Conservation (phyloP, 2,113 vertebrate genomes). For the Genyomyrus donnyi region DNA sequence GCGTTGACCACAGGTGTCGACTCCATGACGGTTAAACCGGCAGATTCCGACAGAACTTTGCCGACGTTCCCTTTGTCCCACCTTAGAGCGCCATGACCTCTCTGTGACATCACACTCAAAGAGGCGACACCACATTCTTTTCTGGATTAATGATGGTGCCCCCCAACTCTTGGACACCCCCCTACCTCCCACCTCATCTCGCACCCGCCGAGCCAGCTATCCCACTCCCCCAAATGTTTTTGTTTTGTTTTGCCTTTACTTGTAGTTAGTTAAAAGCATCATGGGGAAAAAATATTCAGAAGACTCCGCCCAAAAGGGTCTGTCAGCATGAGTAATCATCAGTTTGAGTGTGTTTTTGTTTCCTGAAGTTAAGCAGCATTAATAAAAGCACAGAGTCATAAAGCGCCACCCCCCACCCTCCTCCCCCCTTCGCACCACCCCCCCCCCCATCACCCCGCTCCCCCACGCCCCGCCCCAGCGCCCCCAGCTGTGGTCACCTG, state of each 20-base stretch:
- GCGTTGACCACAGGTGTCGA: not conserved
- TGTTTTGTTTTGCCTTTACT: not conserved
- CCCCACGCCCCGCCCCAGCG: too few relatives aligned
- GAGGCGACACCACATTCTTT: not conserved
- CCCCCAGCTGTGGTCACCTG: too few relatives aligned
- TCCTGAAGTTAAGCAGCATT: slow-evolving; percentile 36
- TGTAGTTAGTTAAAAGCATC: slow-evolving; percentile 5
- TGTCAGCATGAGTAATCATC: slow-evolving; percentile 35
- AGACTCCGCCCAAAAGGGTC: slow-evolving; percentile 24
- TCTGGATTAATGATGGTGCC: slow-evolving; percentile 13
- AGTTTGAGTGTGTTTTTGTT: slow-evolving; percentile 30
- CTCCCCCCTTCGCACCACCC: too few relatives aligned
- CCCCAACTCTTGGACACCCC: slow-evolving; percentile 25
- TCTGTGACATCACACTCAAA: not conserved
- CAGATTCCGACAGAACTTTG: not conserved
- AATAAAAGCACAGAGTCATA: slow-evolving; percentile 30
- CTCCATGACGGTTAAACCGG: not conserved
- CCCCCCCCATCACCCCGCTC: too few relatives aligned
- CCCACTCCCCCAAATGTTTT: not conserved
- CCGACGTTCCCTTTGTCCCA: slow-evolving; percentile 6
- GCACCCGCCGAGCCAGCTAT: not conserved
- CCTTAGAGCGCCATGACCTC: slow-evolving; percentile 28
- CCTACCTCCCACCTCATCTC: not conserved
- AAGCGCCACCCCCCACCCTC: not conserved
- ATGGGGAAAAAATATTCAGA: not conserved